Evolutionary conservation across 2,797 vertebrate species (phyloP).

Genomic region (Fratercula arctica): DNA sequence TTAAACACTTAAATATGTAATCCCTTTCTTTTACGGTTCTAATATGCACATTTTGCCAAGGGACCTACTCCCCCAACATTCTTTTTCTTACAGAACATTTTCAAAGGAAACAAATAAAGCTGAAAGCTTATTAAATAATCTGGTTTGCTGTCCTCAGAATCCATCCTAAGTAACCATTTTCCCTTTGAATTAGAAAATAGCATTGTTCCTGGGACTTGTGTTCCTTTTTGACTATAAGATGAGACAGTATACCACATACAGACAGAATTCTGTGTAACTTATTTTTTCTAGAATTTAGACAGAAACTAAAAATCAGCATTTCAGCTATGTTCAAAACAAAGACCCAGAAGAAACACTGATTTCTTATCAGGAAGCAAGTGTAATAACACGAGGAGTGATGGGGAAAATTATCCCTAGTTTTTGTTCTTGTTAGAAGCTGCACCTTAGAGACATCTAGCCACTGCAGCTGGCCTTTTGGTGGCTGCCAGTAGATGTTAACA

Average conservation of each 20-base stretch:
- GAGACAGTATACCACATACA: not conserved
- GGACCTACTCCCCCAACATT: not conserved
- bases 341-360: not conserved
- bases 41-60: not conserved
- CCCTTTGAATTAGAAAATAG: not conserved
- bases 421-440: not conserved
- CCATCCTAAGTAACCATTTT: not conserved
- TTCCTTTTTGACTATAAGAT: not conserved
- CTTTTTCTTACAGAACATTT: not conserved
- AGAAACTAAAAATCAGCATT: not conserved
- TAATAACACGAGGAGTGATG: rapidly evolving
- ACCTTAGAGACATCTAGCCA: not conserved
- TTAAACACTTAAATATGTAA: not conserved
- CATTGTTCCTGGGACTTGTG: not conserved
- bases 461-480: not conserved
- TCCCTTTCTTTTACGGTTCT: not conserved
- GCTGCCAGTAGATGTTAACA: not conserved
- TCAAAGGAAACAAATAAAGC: not conserved
- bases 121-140: not conserved
- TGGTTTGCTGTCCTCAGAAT: not conserved
- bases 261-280: not conserved
- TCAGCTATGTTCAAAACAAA: not conserved
- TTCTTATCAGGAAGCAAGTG: not conserved
- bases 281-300: not conserved
- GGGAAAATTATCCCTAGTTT: not conserved